Conservation (phyloP, 2,888 invertebrate genomes). For the Thumatha senex region DNA sequence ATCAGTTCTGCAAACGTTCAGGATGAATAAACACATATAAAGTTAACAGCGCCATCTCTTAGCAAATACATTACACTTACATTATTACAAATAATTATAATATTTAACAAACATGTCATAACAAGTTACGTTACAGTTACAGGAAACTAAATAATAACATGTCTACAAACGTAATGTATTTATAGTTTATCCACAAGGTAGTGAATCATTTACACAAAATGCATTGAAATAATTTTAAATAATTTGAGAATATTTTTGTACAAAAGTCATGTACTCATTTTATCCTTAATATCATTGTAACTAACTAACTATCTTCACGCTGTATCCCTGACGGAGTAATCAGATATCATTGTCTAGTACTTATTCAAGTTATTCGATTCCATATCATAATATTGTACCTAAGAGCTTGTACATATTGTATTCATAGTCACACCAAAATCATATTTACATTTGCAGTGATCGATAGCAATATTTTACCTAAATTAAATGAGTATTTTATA, state of each 20-base stretch:
- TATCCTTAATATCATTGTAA: slow-evolving; percentile 52
- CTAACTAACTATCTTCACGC: too few relatives aligned
- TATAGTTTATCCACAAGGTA: slow-evolving; percentile 34
- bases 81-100: too few relatives aligned
- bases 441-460: slow-evolving; percentile 54
- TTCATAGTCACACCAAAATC: slow-evolving; percentile 45
- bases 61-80: too few relatives aligned
- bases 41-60: too few relatives aligned
- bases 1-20: too few relatives aligned
- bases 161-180: slow-evolving; percentile 24
- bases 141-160: slow-evolving; percentile 19
- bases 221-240: slow-evolving; percentile 13
- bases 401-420: slow-evolving; percentile 65
- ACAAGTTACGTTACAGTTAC: slow-evolving; percentile 14
- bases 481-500: slow-evolving; percentile 40
- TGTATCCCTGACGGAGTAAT: too few relatives aligned
- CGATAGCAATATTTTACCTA: slow-evolving; percentile 41
- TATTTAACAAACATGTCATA: too few relatives aligned
- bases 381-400: slow-evolving; percentile 75
- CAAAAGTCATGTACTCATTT: slow-evolving; percentile 56
- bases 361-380: slow-evolving; percentile 56
- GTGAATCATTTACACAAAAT: slow-evolving; percentile 46
- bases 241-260: slow-evolving; percentile 73
- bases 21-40: too few relatives aligned
- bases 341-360: slow-evolving; percentile 47